Percentiles rank a stretch among this genome's conserved stretches.
phyloP scores from a whole-genome alignment of 2,797 vertebrate genomes.

The Schizothorax lantsangensis region DNA sequence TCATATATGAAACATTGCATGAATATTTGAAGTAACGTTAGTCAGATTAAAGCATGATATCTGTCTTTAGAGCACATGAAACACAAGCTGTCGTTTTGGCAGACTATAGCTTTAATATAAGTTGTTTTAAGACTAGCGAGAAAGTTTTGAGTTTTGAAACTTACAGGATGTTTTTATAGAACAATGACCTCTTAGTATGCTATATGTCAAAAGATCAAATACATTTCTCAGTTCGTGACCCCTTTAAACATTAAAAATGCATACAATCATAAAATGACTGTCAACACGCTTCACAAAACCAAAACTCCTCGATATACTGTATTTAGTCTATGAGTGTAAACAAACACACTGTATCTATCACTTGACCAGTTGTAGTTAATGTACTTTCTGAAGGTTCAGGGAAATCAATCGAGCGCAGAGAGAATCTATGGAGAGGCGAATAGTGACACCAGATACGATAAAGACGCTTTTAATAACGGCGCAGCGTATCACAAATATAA shows the following conservation, averaged over 20 bases:
- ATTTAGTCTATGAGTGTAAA: not conserved
- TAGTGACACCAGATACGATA: slow-evolving; percentile 44
- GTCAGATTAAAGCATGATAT: not conserved
- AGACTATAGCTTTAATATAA: no score
- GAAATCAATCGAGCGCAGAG: slow-evolving; percentile 54
- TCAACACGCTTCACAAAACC: not conserved
- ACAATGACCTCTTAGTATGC: not conserved
- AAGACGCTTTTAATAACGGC: slow-evolving; percentile 11
- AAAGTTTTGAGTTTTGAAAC: not conserved
- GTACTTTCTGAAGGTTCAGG: slow-evolving; percentile 29
- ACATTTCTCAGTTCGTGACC: not conserved
- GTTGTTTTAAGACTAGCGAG: no score
- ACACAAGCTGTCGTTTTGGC: not conserved
- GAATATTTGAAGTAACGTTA: not conserved
- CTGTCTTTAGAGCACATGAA: not conserved
- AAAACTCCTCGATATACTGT: not conserved
- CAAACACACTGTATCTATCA: not conserved
- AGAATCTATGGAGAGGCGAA: slow-evolving; percentile 43
- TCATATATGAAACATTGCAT: not conserved
- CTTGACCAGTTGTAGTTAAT: not conserved
- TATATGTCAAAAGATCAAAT: not conserved
- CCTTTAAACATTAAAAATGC: not conserved
- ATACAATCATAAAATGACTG: not conserved
- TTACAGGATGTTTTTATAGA: not conserved
- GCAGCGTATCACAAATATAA: not conserved